These are phyloP conservation scores for Tursiops truncatus DNA, from an alignment of 2,113 vertebrate genomes.

Conservation along the genomic window DNA sequence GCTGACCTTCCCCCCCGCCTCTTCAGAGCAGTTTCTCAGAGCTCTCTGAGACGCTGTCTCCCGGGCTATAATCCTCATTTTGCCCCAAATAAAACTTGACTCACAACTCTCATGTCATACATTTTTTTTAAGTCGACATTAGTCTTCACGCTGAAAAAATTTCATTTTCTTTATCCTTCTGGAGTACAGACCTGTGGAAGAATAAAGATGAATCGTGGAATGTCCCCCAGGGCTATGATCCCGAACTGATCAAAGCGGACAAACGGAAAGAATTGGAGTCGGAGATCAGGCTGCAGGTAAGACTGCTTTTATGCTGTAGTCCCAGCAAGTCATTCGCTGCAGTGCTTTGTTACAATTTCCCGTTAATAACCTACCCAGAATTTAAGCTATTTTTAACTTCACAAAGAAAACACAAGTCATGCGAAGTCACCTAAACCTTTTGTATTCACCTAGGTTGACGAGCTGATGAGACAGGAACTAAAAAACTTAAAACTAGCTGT, in stretches of 20 bases:
- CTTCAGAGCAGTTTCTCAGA: no score
- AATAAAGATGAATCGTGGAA: constrained; percentile 84
- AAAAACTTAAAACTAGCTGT: constrained; percentile 85
- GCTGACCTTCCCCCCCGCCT: no score
- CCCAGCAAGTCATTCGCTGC: not conserved
- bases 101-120: no score
- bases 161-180: constrained; percentile 52
- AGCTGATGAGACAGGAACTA: constrained; percentile 89
- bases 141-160: not conserved
- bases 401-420: not conserved
- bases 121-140: no score
- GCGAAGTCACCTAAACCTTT: not conserved
- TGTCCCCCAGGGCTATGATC: constrained; percentile 86
- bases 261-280: constrained; percentile 87
- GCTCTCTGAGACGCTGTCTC: no score
- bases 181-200: constrained; percentile 86
- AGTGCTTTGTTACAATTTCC: not conserved
- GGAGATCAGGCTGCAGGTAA: constrained; percentile 90
- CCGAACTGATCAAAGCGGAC: constrained; percentile 86
- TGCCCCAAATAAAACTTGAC: no score
- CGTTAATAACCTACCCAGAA: not conserved
- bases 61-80: no score
- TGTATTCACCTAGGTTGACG: constrained; percentile 85
- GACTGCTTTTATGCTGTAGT: fast-evolving
- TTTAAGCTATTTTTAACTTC: not conserved